Base-by-base conservation (phyloP, 1,140 invertebrate species). In the Stegodyphus dumicola region DNA sequence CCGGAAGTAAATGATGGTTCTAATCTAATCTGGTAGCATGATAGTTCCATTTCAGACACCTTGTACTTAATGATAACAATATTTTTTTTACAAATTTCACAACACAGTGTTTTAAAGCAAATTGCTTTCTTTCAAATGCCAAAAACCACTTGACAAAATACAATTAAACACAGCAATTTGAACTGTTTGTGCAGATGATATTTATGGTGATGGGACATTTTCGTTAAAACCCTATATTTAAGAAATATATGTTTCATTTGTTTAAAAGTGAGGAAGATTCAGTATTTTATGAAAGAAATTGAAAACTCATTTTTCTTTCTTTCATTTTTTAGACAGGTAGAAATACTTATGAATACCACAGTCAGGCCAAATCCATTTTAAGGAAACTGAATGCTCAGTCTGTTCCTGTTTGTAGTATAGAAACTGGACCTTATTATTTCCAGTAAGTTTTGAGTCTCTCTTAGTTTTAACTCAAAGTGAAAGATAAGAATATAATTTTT, bases 301-400 rank as follows among this genome's bases (percentile, higher is more conserved):
- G 9, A 15, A 60, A 60, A 11, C 9, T 60, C 15, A 11, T 11
- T 60, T 60, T 48, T 75, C 5, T 66, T 51, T 49, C 13, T 51
- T 49, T 66, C 53, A 33, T n/a, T 9, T 93, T 90, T 80, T 91
- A 99, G 97, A 94, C 94, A 88, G 97, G 97, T 80, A 94, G 95
- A 91, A 96, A 93, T 92, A 94, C 98, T 89, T 92, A 99, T 91
- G 98, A 99, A 89, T 99, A 99, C 91, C 98, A 99, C 91, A 99
- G 97, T 91, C 98, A 99, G 92, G 98, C 98, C n/a, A 99, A 99
- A 93, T 95, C 98, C 94, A 92, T 99, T 84, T 99, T 99, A 92
- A 94, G 96, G 89, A 99, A 98, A 92, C 92, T 99, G 88, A 95
- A 94, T 84, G 93, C 93, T 49, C 94, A 97, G 88, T 97, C 97